Evolutionary conservation across 2,888 invertebrate species (phyloP), one percentile per base, ranked within the genome.

Genomic region (Polietes domitor): DNA sequence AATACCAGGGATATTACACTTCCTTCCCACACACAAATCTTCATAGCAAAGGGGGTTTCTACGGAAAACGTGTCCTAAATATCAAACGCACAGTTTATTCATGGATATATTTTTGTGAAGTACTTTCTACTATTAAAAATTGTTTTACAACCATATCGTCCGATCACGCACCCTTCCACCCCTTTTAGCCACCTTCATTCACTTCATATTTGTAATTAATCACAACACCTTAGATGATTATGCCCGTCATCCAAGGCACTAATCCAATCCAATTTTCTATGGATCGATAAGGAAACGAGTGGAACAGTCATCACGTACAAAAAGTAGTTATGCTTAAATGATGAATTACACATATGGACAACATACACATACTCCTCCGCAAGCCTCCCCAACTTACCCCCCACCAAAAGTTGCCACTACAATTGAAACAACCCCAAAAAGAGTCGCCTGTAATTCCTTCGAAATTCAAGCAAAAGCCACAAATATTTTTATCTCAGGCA

Each of bases 281-380:
- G 61, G 43, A 58, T n/a, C 73, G 73, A 73, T 73, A 73, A 58
- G 72, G 17, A 55, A 73, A 26, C 15, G 1, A 24, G 15, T 10
- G n/a, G n/a, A 41, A 41, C 24, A 61, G 26, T 73, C 58, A n/a
- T 61, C 73, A 73, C 43, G 19, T 68, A 43, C 24, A 15, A 28
- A 28, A n/a, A 43, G 43, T 73, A 73, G 43, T 73, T 61, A 61
- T 26, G 32, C n/a, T 41, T 61, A 73, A 73, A 73, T 61, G 73
- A 73, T 73, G 73, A 61, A 73, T 61, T 73, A 58, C 73, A 26
- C 26, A 19, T 32, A 37, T 26, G 50, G n/a, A 21, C 55, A 37
- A 37, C 37, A 37, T 37, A 12, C n/a, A 7, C 32, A 32, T 32
- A 7, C 32, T 32, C 32, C 32, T 7, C n/a, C n/a, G n/a, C n/a